Evolutionary conservation across 2,888 invertebrate genomes (phyloP), one percentile per base, ranked within the genome.

Genomic region (Brachyptera risi): DNA sequence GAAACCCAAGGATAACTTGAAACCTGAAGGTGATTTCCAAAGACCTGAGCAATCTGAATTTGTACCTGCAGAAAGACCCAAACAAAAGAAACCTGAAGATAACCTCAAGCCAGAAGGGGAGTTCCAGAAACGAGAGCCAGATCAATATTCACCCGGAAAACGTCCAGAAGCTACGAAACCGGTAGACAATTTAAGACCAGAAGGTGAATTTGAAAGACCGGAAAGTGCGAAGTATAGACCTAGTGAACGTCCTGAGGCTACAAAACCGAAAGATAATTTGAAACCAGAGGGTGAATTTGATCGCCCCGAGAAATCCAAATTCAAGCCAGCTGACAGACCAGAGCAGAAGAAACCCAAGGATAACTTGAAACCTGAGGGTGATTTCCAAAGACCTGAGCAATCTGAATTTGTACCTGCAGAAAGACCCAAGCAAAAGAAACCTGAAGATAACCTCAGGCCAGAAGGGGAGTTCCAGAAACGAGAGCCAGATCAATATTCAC

Each of bases 181-280:
- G 23, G 51, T 75, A 77, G 31, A 76, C 77, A 69, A 68, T 42
- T 60, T 69, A 2, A 64, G 63, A 21, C 61, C 63, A 35, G 68
- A 68, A 38, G 68, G 68, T 26, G 66, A 67, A 11, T 68, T 64
- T 38, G 64, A 57, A 9, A 23, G 64, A 23, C 64, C 60, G 1
- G 60, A 42, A 21, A 58, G 4, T 3, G 3, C 17, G 35, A 59
- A 59, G 35, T 62, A 50, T 47, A 64, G 58, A 31, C 61, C 58
- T 50, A 69, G 68, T 5, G 69, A 70, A 27, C 42, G 62, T 24
- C 40, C 58, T 1, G 47, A 60, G 2, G 56, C 56, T 4, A 60
- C 54, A 35, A 68, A 63, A 37, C 80, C 79, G 0, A 66, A 76
- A 66, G 86, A 88, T 69, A 88, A 88, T 72, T 73, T 88, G 0